These are phyloP conservation scores for Polypterus bichir DNA, from an alignment of 2,113 vertebrate species.

Conservation along the genomic window DNA sequence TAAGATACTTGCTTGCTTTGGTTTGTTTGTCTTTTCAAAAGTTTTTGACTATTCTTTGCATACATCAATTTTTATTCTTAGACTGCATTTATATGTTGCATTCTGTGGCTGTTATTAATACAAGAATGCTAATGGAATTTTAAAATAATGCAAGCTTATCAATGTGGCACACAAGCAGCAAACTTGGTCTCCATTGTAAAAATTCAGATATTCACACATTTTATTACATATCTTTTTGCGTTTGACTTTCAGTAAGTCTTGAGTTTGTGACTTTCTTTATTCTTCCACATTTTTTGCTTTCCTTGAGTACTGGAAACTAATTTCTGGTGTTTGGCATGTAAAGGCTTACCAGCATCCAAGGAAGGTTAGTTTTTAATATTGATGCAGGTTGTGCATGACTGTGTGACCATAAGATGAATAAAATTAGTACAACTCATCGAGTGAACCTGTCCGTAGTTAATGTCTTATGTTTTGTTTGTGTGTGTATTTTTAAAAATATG, in stretches of 20 bases:
- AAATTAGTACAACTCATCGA: neutral
- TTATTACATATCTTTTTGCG: neutral
- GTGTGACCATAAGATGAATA: neutral
- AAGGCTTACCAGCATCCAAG: conserved; percentile 35
- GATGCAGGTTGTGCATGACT: conserved; percentile 1
- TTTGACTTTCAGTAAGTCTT: neutral
- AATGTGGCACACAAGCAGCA: too few species aligned
- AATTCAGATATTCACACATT: neutral
- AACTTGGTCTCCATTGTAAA: neutral
- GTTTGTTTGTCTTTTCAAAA: too few species aligned
- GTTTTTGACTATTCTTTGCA: too few species aligned
- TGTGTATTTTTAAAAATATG: neutral
- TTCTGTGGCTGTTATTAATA: too few species aligned
- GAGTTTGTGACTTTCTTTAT: conserved; percentile 10
- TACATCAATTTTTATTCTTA: too few species aligned
- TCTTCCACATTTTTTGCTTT: conserved; percentile 14
- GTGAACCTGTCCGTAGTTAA: neutral
- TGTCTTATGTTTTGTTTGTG: too few species aligned
- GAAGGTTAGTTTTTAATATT: conserved; percentile 48
- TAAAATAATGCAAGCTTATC: too few species aligned
- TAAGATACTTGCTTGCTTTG: too few species aligned
- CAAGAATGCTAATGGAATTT: too few species aligned
- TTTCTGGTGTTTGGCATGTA: conserved; percentile 42
- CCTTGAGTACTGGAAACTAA: conserved; percentile 44
- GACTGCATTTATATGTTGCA: too few species aligned